A percentile compares a stretch with the other conserved stretches of the same genome.
Conservation (phyloP, 53 echinoderm and acorn worm species). For the Temnopleurus reevesii region DNA sequence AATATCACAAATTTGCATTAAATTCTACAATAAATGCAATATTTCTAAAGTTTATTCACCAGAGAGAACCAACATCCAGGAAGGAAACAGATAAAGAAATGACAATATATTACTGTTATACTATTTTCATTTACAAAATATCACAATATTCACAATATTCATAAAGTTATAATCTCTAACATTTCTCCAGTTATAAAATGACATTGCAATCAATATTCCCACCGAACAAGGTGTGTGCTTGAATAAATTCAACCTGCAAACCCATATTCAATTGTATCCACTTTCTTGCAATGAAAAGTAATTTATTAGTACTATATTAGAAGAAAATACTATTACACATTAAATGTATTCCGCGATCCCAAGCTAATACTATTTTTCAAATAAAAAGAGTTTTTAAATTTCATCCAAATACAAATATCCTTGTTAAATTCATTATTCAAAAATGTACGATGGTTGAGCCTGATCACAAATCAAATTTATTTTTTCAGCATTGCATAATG, state of each 20-base stretch:
- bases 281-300: neutral
- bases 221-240: neutral
- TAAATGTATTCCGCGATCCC: too few species aligned
- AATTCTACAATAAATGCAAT: constrained; percentile 43
- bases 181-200: neutral
- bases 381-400: too few species aligned
- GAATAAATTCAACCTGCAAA: neutral
- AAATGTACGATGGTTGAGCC: too few species aligned
- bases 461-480: too few species aligned
- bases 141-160: constrained; percentile 53
- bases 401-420: neutral
- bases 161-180: neutral
- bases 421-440: too few species aligned
- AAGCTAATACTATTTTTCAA: too few species aligned
- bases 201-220: constrained; percentile 5
- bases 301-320: constrained; percentile 31
- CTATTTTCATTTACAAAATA: constrained; percentile 46
- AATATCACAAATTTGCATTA: constrained; percentile 27
- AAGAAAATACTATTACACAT: too few species aligned
- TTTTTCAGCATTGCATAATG: too few species aligned
- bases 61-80: neutral
- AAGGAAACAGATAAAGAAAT: constrained; percentile 44
- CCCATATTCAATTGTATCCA: constrained; percentile 11
- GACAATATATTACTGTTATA: constrained; percentile 59
- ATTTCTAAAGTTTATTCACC: neutral